Percentiles rank a stretch among this genome's conserved stretches.
Conservation (phyloP, 2,797 vertebrate species). For the Bryconaethiops microstoma region DNA sequence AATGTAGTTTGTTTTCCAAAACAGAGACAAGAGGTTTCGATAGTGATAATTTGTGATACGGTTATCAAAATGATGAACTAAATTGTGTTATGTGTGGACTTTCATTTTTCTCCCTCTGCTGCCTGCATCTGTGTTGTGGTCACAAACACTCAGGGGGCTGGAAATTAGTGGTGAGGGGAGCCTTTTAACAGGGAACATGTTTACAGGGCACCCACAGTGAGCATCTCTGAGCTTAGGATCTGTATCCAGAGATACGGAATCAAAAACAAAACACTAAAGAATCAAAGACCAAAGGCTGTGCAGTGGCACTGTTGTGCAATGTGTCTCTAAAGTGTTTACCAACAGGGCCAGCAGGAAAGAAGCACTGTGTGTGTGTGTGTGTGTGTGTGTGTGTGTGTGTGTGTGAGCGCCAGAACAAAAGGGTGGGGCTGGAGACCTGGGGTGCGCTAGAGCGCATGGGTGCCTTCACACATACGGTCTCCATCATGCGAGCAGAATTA, state of each 20-base stretch:
- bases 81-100: neutral
- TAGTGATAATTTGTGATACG: neutral
- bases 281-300: slow-evolving; percentile 2
- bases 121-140: slow-evolving; percentile 38
- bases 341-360: slow-evolving; percentile 25
- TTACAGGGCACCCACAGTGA: slow-evolving; percentile 24
- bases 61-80: neutral
- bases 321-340: slow-evolving; percentile 46
- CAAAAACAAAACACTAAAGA: slow-evolving; percentile 20
- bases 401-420: neutral
- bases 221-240: slow-evolving; percentile 13
- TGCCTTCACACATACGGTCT: slow-evolving; percentile 58
- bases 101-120: slow-evolving; percentile 10
- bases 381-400: slow-evolving; percentile 22
- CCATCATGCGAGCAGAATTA: slow-evolving; percentile 59
- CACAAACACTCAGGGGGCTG: slow-evolving; percentile 23
- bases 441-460: slow-evolving; percentile 40
- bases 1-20: no score
- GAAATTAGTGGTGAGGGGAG: slow-evolving; percentile 33
- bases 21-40: no score
- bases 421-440: slow-evolving; percentile 45
- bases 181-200: slow-evolving; percentile 31
- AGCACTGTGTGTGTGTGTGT: slow-evolving; percentile 15
- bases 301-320: neutral
- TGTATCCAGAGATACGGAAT: slow-evolving; percentile 7